Percentiles rank a stretch among this genome's conserved stretches.
These are phyloP conservation scores for Protobothrops mucrosquamatus DNA, from an alignment of 2,113 vertebrate genomes.

Conservation along the genomic window DNA sequence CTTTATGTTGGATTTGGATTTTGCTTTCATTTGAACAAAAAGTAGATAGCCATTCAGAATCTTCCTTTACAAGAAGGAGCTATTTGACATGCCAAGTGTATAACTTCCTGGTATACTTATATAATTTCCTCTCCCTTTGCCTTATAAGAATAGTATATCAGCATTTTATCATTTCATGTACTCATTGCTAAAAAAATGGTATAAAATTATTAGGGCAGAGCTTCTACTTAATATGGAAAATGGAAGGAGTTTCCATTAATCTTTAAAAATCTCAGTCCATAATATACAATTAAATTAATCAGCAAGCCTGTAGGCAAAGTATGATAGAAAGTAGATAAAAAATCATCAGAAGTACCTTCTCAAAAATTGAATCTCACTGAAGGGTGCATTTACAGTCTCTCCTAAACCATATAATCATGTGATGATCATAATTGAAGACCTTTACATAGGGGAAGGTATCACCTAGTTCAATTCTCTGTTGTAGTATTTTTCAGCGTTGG, in stretches of 20 bases:
- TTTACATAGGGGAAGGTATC: not conserved
- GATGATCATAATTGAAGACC: not conserved
- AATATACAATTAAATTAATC: constrained; percentile 36
- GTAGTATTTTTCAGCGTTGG: not conserved
- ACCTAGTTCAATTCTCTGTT: not conserved
- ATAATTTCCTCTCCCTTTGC: constrained; percentile 25
- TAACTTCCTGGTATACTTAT: constrained; percentile 69
- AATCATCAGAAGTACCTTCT: not conserved
- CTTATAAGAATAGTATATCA: constrained; percentile 68
- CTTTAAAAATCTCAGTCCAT: constrained; percentile 27
- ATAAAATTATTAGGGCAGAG: constrained; percentile 47
- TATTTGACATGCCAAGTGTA: constrained; percentile 59
- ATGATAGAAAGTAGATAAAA: not conserved
- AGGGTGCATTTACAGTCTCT: not conserved
- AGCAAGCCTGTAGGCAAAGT: not conserved
- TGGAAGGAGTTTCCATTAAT: constrained; percentile 34
- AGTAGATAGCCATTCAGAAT: constrained; percentile 69
- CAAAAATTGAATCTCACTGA: not conserved
- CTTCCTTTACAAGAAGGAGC: constrained; percentile 65
- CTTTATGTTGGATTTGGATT: constrained; percentile 75
- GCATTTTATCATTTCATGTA: constrained; percentile 52
- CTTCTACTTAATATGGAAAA: constrained; percentile 34
- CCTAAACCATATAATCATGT: not conserved
- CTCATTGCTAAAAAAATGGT: constrained; percentile 57
- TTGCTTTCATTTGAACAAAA: constrained; percentile 79